Evolutionary conservation across 2,113 vertebrate genomes (phyloP), one percentile per base, ranked within the genome.

Genomic region (Camelus bactrianus): DNA sequence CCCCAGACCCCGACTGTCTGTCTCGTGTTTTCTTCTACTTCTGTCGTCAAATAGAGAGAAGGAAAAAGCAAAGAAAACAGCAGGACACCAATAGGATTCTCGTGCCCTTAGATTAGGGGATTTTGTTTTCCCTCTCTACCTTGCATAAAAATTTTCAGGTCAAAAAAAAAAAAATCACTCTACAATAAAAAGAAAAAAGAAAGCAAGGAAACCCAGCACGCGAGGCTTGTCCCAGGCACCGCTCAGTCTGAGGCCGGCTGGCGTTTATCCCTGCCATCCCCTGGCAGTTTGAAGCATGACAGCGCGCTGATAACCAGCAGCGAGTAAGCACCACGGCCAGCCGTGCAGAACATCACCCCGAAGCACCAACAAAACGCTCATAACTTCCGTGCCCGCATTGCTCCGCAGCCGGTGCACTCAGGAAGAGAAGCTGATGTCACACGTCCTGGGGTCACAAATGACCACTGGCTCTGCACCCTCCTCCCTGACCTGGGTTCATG

Each of bases 311-410:
- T 99, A 99, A 98, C 98, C 96, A 97, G 97, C 94, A 97, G 97
- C 98, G 98, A 98, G 98, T 98, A 97, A 98, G 97, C 98, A 62
- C 95, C 75, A n/a, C 0, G 30, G 96, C 95, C 0, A 28, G 96
- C 95, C 82, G 76, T 85, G 98, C 97, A 81, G 94, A 98, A 98
- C 98, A 98, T 98, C 97, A 94, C 97, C 76, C 97, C 75, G 95
- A 91, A 94, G 94, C 97, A 95, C 97, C 97, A 98, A 99, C 98
- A 98, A 99, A 99, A 99, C 97, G 54, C 98, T 98, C 98, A 94
- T 99, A 98, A 98, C 91, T 98, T 97, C 96, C 94, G 97, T 67
- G 46, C 35, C 72, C 60, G 97, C 97, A 95, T 94, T 84, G 97
- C 97, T 94, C 52, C 95, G 84, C 58, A 90, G 65, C 96, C 97